These are phyloP conservation scores for Sylvietta virens DNA, from an alignment of 2,113 vertebrate species.

Conservation along the genomic window DNA sequence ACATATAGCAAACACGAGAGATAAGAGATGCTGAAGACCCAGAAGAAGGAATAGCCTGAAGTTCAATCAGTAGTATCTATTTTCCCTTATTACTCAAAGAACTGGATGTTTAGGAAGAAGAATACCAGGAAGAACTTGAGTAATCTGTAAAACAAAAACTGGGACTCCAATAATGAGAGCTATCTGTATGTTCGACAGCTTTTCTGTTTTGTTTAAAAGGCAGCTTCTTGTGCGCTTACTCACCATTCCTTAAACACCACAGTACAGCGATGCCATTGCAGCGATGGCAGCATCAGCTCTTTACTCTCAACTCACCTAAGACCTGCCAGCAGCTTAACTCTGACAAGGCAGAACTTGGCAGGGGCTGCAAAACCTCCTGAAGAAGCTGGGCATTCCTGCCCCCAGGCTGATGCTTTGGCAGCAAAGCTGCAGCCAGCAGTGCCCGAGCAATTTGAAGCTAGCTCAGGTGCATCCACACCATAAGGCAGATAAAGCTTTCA, in stretches of 20 bases:
- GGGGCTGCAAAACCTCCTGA: not conserved
- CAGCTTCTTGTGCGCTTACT: not conserved
- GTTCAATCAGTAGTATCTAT: not conserved
- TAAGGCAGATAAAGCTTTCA: not conserved
- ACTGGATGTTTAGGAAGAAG: not conserved
- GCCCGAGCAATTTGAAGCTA: not conserved
- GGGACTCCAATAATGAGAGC: not conserved
- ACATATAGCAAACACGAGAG: not conserved
- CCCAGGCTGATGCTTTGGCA: not conserved
- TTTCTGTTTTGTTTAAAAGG: not conserved
- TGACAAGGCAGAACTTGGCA: not conserved
- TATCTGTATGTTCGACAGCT: not conserved
- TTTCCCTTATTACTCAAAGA: not conserved
- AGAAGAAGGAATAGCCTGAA: not conserved
- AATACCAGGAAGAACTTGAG: not conserved
- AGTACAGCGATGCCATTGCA: not conserved
- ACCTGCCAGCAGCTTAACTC: not conserved
- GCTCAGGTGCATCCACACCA: no score
- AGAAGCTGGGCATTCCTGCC: not conserved
- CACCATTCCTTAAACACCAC: not conserved
- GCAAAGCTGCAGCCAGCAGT: not conserved
- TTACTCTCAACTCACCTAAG: not conserved
- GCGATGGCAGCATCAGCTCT: not conserved
- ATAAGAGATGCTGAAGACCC: not conserved
- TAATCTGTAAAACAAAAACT: not conserved